phyloP scores from a whole-genome alignment of 1,140 invertebrate species.

The Aphelenchoides besseyi region DNA sequence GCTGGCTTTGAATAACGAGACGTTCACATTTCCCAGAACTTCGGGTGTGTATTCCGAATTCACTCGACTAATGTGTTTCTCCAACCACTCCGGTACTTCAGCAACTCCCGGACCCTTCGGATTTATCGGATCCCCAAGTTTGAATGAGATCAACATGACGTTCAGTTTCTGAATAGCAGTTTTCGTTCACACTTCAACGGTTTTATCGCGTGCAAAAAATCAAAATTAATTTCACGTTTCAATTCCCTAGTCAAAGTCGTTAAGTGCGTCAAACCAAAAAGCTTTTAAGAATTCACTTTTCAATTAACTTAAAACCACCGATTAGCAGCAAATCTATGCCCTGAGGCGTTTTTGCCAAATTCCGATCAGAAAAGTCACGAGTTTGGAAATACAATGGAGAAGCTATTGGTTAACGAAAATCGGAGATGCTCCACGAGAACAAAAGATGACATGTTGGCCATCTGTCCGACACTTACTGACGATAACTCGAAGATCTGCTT shows the following conservation, averaged over 20 bases:
- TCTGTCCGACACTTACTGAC: no score
- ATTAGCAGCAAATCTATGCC: no score
- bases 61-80: not conserved
- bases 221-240: not conserved
- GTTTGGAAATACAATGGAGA: no score
- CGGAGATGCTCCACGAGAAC: no score
- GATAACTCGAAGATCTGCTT: no score
- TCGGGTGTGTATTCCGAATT: not conserved
- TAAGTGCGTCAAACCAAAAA: not conserved
- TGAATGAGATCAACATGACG: slow-evolving; percentile 1
- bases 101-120: not conserved
- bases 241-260: not conserved
- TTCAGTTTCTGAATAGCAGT: no score
- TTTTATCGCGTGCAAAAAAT: not conserved
- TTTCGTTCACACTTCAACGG: not conserved
- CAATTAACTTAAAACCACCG: not conserved
- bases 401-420: no score
- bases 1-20: not conserved
- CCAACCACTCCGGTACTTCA: not conserved
- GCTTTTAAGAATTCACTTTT: not conserved
- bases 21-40: not conserved
- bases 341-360: not conserved
- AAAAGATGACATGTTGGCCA: no score
- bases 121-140: not conserved
- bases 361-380: not conserved